These are phyloP conservation scores for Melieria omissa DNA, from an alignment of 2,888 invertebrate species.

Conservation along the genomic window DNA sequence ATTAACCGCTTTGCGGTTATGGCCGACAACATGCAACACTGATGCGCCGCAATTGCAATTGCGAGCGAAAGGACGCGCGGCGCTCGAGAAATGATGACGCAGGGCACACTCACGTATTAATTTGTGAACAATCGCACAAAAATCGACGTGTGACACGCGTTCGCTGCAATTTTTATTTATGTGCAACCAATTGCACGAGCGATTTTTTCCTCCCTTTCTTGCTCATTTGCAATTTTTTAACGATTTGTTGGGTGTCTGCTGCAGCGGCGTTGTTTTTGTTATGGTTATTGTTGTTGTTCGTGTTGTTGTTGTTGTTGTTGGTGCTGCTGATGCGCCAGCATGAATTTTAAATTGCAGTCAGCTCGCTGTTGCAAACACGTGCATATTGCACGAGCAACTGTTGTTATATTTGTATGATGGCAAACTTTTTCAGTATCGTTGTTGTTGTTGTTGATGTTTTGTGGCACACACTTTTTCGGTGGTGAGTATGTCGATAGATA, in stretches of 20 bases:
- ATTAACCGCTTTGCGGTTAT: too few species aligned
- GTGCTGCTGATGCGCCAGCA: too few species aligned
- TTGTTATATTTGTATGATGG: background rate
- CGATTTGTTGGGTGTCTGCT: background rate
- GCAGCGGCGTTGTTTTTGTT: background rate
- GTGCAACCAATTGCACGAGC: constrained; percentile 19
- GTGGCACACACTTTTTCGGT: too few species aligned
- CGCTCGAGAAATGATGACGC: too few species aligned
- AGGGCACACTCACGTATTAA: background rate
- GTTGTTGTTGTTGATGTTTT: constrained; percentile 15
- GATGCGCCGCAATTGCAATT: too few species aligned
- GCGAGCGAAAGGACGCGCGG: too few species aligned
- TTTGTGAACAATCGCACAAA: constrained; percentile 16
- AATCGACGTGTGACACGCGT: constrained; percentile 20
- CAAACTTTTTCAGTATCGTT: background rate
- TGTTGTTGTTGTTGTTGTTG: too few species aligned
- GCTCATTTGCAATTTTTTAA: constrained; percentile 28
- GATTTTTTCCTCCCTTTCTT: background rate
- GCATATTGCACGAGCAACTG: background rate
- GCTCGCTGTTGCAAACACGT: background rate
- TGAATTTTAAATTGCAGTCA: too few species aligned
- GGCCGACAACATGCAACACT: too few species aligned
- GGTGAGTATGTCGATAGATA: background rate
- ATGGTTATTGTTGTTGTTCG: background rate
- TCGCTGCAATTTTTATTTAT: constrained; percentile 16